A percentile compares a stretch with the other conserved stretches of the same genome.
Conservation (phyloP, 2,888 invertebrate genomes). For the Caenorhabditis virilis region DNA sequence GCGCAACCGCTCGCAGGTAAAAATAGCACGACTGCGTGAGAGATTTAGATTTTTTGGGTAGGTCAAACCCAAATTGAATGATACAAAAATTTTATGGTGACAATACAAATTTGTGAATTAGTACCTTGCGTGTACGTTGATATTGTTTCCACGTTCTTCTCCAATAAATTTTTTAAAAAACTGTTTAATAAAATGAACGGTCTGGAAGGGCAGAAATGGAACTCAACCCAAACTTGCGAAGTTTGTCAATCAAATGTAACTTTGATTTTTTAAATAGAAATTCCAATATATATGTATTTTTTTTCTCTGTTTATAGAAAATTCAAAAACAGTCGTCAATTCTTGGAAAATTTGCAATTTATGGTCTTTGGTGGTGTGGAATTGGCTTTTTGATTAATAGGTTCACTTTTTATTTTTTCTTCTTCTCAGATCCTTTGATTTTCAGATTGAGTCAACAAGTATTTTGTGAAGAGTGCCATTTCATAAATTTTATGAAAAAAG, state of each 20-base stretch:
- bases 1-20: no score
- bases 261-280: no score
- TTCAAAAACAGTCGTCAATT: conserved; percentile 7
- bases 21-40: no score
- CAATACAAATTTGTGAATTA: no score
- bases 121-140: no score
- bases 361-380: conserved; percentile 25
- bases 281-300: neutral
- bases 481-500: conserved; percentile 12
- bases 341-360: conserved; percentile 23
- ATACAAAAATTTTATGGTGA: no score
- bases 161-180: no score
- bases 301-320: conserved; percentile 7
- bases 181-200: neutral
- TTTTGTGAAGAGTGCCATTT: conserved; percentile 22
- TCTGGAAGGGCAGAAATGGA: neutral
- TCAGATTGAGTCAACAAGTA: conserved; percentile 6
- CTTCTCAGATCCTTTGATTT: neutral
- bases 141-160: no score
- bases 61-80: no score
- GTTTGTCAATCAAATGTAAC: neutral
- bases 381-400: conserved; percentile 15
- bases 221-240: neutral
- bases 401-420: neutral
- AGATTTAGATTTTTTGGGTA: no score